Base-by-base conservation (phyloP, 2,888 invertebrate genomes). In the Metallyticus violacea region DNA sequence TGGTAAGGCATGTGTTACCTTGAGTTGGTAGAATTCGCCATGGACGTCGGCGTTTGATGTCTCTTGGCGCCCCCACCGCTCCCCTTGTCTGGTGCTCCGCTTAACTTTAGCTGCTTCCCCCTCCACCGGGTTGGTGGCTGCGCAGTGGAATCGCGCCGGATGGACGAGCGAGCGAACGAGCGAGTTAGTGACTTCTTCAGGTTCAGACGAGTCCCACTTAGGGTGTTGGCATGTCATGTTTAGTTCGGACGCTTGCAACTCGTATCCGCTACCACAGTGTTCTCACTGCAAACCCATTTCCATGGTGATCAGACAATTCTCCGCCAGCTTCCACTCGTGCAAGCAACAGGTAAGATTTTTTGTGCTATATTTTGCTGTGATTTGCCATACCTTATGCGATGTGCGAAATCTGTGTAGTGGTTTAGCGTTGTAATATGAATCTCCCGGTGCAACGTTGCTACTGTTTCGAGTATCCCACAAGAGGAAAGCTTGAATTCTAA, bases 181-280 rank as follows among this genome's bases (percentile, higher is more conserved):
- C 40, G 4, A 62, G 40, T 15, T 7, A 40, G 40, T 40, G n/a
- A n/a, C 9, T 40, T 40, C 40, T 62, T 62, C 40, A 83, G 83
- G n/a, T 62, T 62, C 40, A 83, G 83, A 28, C 28, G 83, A 26
- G 27, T 83, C 77, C 27, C 77, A 28, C 22, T 7, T 29, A 22
- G 28, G 77, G 77, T 77, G 28, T 25, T 83, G 83, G 83, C 83
- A 83, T 83, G 83, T 27, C 83, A 83, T 83, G 83, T 77, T 28
- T n/a, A 40, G 26, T 82, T 26, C 83, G 26, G 22, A 25, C 40
- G 40, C 40, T 30, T 29, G 40, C n/a, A 25, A 30, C 29, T 77
- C 83, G 83, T 26, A n/a, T 77, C 6, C 77, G 28, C 5, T 83
- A 22, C 62, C 22, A 7, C 81, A 30, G 25, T 30, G 29, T 7